These are phyloP conservation scores for Geopemphigus sp. DNA, from an alignment of 1,140 invertebrate species.

Conservation along the genomic window DNA sequence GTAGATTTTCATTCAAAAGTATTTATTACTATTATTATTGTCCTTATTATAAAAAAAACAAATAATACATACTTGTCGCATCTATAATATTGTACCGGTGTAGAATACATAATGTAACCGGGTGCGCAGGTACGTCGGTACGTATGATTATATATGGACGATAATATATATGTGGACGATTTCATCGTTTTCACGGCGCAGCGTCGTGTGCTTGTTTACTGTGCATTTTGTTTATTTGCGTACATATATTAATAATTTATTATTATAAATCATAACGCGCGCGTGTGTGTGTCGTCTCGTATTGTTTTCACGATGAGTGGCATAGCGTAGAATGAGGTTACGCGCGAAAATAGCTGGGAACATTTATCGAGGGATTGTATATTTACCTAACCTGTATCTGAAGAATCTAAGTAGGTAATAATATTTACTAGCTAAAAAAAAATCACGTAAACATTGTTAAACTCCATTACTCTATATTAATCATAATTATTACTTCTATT, in stretches of 20 bases:
- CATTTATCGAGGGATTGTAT: too few species aligned
- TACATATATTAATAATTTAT: conserved; percentile 13
- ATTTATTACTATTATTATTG: background rate
- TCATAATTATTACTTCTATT: too few species aligned
- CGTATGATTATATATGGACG: background rate
- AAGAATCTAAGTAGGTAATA: too few species aligned
- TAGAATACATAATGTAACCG: conserved; percentile 19
- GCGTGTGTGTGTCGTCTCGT: background rate
- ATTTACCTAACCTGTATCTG: too few species aligned
- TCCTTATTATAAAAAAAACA: conserved; percentile 12
- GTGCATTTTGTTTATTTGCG: background rate
- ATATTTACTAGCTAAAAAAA: too few species aligned
- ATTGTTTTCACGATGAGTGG: conserved; percentile 2
- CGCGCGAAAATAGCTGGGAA: background rate
- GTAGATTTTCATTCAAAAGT: background rate
- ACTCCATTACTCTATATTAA: too few species aligned
- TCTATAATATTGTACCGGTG: conserved; percentile 22
- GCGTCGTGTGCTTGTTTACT: background rate
- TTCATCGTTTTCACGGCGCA: background rate
- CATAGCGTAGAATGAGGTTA: conserved; percentile 28
- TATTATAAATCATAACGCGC: background rate
- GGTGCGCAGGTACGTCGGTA: background rate
- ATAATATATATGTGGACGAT: too few species aligned
- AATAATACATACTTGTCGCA: conserved; percentile 5
- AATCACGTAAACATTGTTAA: too few species aligned